These are phyloP conservation scores for Eudyptes chrysolophus DNA, from an alignment of 2,113 vertebrate species.

Conservation along the genomic window DNA sequence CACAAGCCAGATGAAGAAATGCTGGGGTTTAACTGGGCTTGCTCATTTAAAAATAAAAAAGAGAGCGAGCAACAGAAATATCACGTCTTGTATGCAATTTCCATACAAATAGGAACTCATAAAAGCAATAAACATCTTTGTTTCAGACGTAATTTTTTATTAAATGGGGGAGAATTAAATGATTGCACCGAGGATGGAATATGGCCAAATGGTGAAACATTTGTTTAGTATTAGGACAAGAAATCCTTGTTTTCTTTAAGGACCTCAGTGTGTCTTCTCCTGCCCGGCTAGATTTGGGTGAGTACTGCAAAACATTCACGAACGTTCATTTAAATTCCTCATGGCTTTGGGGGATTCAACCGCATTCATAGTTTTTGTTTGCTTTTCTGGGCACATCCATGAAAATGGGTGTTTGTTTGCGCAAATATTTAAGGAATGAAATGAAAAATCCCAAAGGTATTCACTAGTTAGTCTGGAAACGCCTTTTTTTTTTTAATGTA, in stretches of 20 bases:
- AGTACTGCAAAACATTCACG: background rate
- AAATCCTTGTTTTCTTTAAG: background rate
- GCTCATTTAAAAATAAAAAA: constrained; percentile 31
- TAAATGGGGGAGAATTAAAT: background rate
- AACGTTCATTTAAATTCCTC: background rate
- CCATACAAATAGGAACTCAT: constrained; percentile 20
- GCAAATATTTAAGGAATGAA: background rate
- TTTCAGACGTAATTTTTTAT: constrained; percentile 19
- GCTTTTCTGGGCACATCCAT: background rate
- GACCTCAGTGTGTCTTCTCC: background rate
- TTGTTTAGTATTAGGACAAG: constrained; percentile 53
- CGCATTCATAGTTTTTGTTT: background rate
- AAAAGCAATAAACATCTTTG: constrained; percentile 54
- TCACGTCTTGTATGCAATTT: constrained; percentile 1
- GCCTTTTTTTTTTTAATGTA: background rate
- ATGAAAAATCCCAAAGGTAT: background rate
- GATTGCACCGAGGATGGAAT: background rate
- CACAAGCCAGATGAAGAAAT: constrained; percentile 78
- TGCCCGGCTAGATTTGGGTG: background rate
- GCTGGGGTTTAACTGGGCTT: constrained; percentile 3
- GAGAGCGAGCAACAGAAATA: background rate
- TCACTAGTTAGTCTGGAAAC: background rate
- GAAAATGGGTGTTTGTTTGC: background rate
- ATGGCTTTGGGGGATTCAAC: background rate
- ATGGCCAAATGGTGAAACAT: background rate